A percentile compares a stretch with the other conserved stretches of the same genome.
Conservation (phyloP, 2,113 vertebrate genomes). For the Benitochromis conjunctus region DNA sequence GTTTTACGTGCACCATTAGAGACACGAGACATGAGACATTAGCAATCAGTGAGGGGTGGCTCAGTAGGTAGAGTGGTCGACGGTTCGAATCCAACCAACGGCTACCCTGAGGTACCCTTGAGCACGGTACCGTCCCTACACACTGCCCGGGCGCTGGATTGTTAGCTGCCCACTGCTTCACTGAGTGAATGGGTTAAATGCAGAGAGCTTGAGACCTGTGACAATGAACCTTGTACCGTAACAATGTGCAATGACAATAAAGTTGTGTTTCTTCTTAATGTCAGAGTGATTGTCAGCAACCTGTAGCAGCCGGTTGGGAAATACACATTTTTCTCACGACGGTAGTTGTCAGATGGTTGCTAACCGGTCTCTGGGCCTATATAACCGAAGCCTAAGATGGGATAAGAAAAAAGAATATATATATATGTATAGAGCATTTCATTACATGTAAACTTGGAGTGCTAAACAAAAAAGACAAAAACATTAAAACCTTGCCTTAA, state of each 20-base stretch:
- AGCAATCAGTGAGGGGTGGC: too few species aligned
- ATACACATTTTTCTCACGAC: not conserved
- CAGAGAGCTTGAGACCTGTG: too few species aligned
- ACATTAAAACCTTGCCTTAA: not conserved
- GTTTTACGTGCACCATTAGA: not conserved
- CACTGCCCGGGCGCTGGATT: too few species aligned
- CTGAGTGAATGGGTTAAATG: too few species aligned
- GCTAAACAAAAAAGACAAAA: not conserved
- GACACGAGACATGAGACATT: not conserved
- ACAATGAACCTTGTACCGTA: too few species aligned
- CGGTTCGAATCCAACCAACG: too few species aligned
- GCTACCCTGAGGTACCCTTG: too few species aligned
- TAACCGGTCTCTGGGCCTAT: not conserved
- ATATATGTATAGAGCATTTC: not conserved
- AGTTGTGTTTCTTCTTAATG: too few species aligned
- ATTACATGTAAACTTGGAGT: accelerated
- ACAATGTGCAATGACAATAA: too few species aligned
- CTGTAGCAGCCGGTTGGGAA: not conserved
- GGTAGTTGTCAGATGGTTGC: not conserved
- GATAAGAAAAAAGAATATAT: not conserved
- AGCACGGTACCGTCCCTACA: too few species aligned
- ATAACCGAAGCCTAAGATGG: not conserved
- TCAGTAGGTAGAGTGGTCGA: too few species aligned
- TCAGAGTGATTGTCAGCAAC: not conserved
- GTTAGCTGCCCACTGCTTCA: too few species aligned